Percentiles rank a stretch among this genome's conserved stretches.
Evolutionary conservation across 1,140 invertebrate species (phyloP).

Genomic region (Pachyrhynchus sulphureomaculatus): DNA sequence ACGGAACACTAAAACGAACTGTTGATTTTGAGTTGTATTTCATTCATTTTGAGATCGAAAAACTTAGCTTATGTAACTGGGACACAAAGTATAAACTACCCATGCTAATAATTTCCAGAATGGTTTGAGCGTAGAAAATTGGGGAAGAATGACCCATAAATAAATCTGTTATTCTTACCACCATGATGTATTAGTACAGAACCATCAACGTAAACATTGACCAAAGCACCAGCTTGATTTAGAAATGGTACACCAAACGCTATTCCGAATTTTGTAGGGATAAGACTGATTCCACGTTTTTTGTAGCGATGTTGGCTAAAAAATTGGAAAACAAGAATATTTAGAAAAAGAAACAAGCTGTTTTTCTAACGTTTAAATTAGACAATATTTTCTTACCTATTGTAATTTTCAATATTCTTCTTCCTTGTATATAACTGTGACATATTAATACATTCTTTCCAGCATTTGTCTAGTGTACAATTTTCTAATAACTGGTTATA

Average conservation of each 20-base stretch:
- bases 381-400: conserved; percentile 63
- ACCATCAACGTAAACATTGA: conserved; percentile 90
- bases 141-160: too few species aligned
- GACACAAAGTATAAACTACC: too few species aligned
- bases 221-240: conserved; percentile 86
- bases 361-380: too few species aligned
- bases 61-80: too few species aligned
- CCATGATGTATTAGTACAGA: conserved; percentile 90
- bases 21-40: too few species aligned
- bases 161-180: conserved; percentile 57
- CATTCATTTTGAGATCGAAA: too few species aligned
- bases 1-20: too few species aligned
- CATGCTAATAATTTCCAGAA: too few species aligned
- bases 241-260: conserved; percentile 77
- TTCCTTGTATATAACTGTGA: conserved; percentile 68
- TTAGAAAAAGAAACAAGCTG: too few species aligned
- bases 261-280: conserved; percentile 90
- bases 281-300: conserved; percentile 82
- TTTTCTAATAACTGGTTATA: conserved; percentile 74
- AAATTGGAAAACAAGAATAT: conserved; percentile 1
- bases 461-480: conserved; percentile 79
- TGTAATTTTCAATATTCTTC: conserved; percentile 67
- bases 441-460: conserved; percentile 75
- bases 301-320: conserved; percentile 75
- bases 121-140: too few species aligned